A percentile compares a stretch with the other conserved stretches of the same genome.
Evolutionary conservation across 2,888 invertebrate genomes (phyloP).

Genomic region (Archips xylosteana): DNA sequence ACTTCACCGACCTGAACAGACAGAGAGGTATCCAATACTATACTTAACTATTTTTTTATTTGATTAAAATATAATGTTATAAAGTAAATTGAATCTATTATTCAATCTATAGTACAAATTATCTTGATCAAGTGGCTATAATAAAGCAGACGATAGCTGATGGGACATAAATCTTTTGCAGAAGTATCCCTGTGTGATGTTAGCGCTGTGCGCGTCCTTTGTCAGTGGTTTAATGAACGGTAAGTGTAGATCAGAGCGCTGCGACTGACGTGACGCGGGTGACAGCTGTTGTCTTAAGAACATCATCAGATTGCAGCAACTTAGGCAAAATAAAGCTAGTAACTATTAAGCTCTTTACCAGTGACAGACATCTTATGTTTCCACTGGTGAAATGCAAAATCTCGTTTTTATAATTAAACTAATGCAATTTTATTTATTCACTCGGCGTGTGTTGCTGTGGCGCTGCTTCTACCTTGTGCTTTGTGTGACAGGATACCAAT

Average conservation of each 20-base stretch:
- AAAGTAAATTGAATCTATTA: slow-evolving; percentile 52
- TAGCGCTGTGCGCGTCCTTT: slow-evolving; percentile 88
- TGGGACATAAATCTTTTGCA: slow-evolving; percentile 92
- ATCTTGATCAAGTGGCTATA: slow-evolving; percentile 50
- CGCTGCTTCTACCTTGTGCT: slow-evolving; percentile 87
- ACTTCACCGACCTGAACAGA: slow-evolving; percentile 86
- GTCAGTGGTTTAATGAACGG: slow-evolving; percentile 87
- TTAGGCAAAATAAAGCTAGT: slow-evolving; percentile 68
- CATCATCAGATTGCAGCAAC: slow-evolving; percentile 64
- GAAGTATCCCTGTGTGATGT: slow-evolving; percentile 90
- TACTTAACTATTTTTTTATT: slow-evolving; percentile 72
- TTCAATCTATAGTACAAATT: slow-evolving; percentile 38
- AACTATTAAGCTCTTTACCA: slow-evolving; percentile 71
- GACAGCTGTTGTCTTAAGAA: slow-evolving; percentile 60
- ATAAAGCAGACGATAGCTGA: slow-evolving; percentile 84
- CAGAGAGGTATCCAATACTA: slow-evolving; percentile 85
- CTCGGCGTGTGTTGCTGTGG: slow-evolving; percentile 86
- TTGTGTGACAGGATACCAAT: slow-evolving; percentile 86
- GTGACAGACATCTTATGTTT: slow-evolving; percentile 49
- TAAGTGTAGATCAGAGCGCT: slow-evolving; percentile 87
- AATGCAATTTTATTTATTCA: slow-evolving; percentile 85
- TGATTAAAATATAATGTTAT: slow-evolving; percentile 57
- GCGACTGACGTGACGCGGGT: slow-evolving; percentile 70
- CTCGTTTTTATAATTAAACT: slow-evolving; percentile 73
- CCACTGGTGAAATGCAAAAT: slow-evolving; percentile 71